Percentiles rank a stretch among this genome's conserved stretches.
These are phyloP conservation scores for Ceraclea dissimilis DNA, from an alignment of 2,888 invertebrate species.

Conservation along the genomic window DNA sequence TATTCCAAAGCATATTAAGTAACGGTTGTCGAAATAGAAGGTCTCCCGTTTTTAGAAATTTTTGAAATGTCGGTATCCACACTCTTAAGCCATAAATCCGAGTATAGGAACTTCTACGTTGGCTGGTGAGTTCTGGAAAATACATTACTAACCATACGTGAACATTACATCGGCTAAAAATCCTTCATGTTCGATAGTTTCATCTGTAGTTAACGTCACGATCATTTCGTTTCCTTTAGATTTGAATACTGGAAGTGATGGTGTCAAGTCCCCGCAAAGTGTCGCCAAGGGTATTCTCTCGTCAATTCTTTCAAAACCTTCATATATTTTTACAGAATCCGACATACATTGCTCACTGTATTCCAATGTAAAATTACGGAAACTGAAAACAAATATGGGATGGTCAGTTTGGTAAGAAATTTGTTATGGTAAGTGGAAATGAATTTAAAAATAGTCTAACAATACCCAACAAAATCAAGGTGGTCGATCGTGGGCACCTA, in stretches of 20 bases:
- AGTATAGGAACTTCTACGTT: too few species aligned
- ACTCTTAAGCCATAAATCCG: too few species aligned
- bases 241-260: slow-evolving; percentile 47
- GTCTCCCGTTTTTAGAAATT: too few species aligned
- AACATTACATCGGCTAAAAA: slow-evolving; percentile 57
- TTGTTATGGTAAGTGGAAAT: too few species aligned
- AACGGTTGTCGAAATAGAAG: too few species aligned
- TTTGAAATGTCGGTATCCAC: too few species aligned
- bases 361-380: slow-evolving; percentile 52
- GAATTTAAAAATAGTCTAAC: too few species aligned
- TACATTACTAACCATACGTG: slow-evolving; percentile 32
- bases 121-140: too few species aligned
- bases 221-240: slow-evolving; percentile 53
- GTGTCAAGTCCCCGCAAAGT: slow-evolving; percentile 60
- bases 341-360: slow-evolving; percentile 41
- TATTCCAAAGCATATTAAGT: too few species aligned
- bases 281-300: slow-evolving; percentile 44
- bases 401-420: too few species aligned
- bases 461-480: too few species aligned
- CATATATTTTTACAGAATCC: slow-evolving; percentile 58
- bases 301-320: slow-evolving; percentile 39
- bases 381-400: slow-evolving; percentile 31
- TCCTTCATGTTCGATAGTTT: slow-evolving; percentile 39
- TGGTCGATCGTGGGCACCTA: too few species aligned
- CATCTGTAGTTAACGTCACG: slow-evolving; percentile 45